These are phyloP conservation scores for Anguilla megastoma DNA, from an alignment of 2,797 vertebrate genomes.

Conservation along the genomic window DNA sequence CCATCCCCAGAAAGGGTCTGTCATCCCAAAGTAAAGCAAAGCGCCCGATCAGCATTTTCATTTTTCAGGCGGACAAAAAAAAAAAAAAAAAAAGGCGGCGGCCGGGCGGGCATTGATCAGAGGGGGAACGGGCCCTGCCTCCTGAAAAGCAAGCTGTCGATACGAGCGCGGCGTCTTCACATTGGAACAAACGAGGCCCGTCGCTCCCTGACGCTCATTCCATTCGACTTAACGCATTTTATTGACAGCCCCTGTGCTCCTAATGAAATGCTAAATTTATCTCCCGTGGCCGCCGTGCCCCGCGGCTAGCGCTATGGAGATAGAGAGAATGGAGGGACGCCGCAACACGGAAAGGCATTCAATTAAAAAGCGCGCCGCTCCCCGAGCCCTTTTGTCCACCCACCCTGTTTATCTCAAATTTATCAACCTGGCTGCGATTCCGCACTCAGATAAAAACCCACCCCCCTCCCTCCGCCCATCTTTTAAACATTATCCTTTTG, in stretches of 20 bases:
- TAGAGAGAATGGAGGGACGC: constrained; percentile 64
- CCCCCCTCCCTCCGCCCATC: background rate
- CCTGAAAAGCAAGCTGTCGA: constrained; percentile 75
- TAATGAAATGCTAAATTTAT: constrained; percentile 85
- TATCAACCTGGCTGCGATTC: constrained; percentile 31
- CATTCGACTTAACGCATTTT: constrained; percentile 83
- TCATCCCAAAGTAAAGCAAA: constrained; percentile 68
- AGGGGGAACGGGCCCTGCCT: constrained; percentile 68
- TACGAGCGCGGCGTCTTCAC: constrained; percentile 64
- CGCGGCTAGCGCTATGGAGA: constrained; percentile 74
- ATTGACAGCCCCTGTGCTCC: constrained; percentile 79
- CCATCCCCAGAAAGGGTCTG: constrained; percentile 58
- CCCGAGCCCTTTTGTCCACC: constrained; percentile 50
- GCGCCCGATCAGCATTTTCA: constrained; percentile 75
- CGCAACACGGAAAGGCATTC: constrained; percentile 67
- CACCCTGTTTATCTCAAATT: constrained; percentile 57
- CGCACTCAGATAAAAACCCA: constrained; percentile 13
- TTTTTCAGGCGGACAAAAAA: constrained; percentile 67
- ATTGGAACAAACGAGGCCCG: constrained; percentile 74
- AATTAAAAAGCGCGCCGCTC: constrained; percentile 61
- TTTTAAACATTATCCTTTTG: constrained; percentile 10
- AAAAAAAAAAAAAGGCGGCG: constrained; percentile 49
- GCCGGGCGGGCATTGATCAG: constrained; percentile 73
- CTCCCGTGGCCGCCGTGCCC: constrained; percentile 72
- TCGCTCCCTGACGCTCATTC: constrained; percentile 76